These are phyloP conservation scores for Neosalanx taihuensis DNA, from an alignment of 2,797 vertebrate species.

Conservation along the genomic window DNA sequence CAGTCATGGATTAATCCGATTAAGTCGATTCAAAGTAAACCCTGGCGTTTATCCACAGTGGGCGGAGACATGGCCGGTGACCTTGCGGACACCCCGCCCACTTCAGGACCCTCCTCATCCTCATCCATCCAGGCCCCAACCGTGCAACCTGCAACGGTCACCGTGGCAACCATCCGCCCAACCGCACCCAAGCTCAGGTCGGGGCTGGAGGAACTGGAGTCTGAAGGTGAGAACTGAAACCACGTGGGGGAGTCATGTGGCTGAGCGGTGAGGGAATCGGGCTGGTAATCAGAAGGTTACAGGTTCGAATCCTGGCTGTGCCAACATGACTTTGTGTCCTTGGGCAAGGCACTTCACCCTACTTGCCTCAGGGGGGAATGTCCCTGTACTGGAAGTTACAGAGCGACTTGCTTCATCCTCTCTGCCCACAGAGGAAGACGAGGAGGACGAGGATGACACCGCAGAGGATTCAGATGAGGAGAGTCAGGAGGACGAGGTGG, in stretches of 20 bases:
- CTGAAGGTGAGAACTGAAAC: constrained; percentile 60
- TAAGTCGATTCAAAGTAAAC: too few relatives aligned
- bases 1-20: not conserved
- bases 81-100: constrained; percentile 36
- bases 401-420: not conserved
- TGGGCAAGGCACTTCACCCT: too few relatives aligned
- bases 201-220: constrained; percentile 67
- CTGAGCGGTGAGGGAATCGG: too few relatives aligned
- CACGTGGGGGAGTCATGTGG: too few relatives aligned
- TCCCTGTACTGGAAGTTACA: not conserved
- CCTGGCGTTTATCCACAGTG: constrained; percentile 16
- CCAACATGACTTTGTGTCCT: too few relatives aligned
- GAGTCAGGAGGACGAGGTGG: constrained; percentile 77
- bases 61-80: constrained; percentile 42
- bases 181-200: constrained; percentile 55
- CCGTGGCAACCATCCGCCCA: constrained; percentile 50
- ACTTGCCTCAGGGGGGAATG: too few relatives aligned
- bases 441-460: constrained; percentile 81
- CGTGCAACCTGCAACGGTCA: constrained; percentile 41
- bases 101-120: constrained; percentile 38
- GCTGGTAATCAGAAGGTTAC: too few relatives aligned
- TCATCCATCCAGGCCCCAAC: constrained; percentile 38
- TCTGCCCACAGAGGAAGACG: constrained; percentile 71
- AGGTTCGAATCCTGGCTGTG: too few relatives aligned
- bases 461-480: constrained; percentile 75